A percentile compares a stretch with the other conserved stretches of the same genome.
phyloP scores from a whole-genome alignment of 2,888 invertebrate genomes.

The Synanthedon vespiformis region DNA sequence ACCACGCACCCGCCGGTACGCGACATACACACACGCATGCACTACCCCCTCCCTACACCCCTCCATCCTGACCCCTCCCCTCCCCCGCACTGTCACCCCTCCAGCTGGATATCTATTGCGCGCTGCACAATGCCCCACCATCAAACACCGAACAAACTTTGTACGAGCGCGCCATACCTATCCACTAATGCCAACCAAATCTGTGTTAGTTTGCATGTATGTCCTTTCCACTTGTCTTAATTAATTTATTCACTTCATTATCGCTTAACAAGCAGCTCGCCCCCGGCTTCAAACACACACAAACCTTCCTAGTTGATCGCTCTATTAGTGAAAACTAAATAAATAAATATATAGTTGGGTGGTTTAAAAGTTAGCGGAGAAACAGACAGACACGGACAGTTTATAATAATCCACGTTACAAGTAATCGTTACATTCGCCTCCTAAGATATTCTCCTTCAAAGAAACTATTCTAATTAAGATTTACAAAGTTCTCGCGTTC shows the following conservation, averaged over 20 bases:
- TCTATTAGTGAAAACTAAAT: too few relatives aligned
- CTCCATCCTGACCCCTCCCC: constrained; percentile 4
- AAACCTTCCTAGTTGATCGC: too few relatives aligned
- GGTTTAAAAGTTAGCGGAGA: too few relatives aligned
- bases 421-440: too few relatives aligned
- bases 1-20: constrained; percentile 61
- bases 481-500: not conserved
- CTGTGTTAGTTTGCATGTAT: not conserved
- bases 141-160: not conserved
- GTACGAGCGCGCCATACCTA: not conserved
- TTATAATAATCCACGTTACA: too few relatives aligned
- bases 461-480: not conserved
- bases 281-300: too few relatives aligned
- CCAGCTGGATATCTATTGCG: constrained; percentile 22
- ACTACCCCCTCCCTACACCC: constrained; percentile 14
- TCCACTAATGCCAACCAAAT: not conserved
- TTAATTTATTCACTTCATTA: not conserved
- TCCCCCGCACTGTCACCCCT: constrained; percentile 5
- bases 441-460: not conserved
- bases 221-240: not conserved
- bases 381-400: too few relatives aligned
- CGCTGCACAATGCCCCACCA: constrained; percentile 13
- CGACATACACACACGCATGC: constrained; percentile 53
- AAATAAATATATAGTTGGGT: too few relatives aligned
- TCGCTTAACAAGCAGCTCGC: too few relatives aligned